Percentiles rank a stretch among this genome's conserved stretches.
phyloP scores from a whole-genome alignment of 2,888 invertebrate genomes.

The Arctia plantaginis region DNA sequence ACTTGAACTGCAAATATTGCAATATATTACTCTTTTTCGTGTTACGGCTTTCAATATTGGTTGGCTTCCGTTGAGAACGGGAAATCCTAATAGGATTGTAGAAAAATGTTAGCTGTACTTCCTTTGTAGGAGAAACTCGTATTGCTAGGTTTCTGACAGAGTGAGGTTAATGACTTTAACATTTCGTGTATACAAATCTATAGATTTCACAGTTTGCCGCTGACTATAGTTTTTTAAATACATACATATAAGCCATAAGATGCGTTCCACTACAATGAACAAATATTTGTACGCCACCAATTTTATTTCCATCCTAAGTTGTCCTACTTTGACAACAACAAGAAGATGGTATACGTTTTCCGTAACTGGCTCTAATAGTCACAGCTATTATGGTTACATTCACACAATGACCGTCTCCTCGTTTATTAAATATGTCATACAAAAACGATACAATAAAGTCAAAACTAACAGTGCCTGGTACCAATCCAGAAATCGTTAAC shows the following conservation, averaged over 20 bases:
- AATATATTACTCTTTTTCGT: conserved; percentile 2
- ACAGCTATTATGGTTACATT: no score
- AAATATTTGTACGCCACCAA: no score
- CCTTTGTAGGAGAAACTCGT: conserved; percentile 36
- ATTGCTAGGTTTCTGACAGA: conserved; percentile 27
- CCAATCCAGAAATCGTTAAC: no score
- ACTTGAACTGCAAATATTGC: background rate
- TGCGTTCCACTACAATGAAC: no score
- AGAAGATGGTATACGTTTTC: background rate
- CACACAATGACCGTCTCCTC: no score
- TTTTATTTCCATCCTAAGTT: background rate
- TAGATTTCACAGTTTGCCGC: background rate
- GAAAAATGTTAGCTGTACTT: conserved; percentile 43
- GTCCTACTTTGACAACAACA: background rate
- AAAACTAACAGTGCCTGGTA: no score
- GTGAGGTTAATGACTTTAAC: background rate
- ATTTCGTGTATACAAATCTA: background rate
- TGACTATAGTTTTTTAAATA: no score
- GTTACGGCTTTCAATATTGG: background rate
- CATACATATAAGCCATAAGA: no score
- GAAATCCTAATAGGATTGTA: conserved; percentile 37
- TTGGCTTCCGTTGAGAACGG: conserved; percentile 35
- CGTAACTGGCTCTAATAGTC: no score
- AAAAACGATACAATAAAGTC: no score
- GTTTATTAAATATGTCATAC: no score